Base-by-base conservation (phyloP, 2,797 vertebrate genomes). In the Anas capensis region DNA sequence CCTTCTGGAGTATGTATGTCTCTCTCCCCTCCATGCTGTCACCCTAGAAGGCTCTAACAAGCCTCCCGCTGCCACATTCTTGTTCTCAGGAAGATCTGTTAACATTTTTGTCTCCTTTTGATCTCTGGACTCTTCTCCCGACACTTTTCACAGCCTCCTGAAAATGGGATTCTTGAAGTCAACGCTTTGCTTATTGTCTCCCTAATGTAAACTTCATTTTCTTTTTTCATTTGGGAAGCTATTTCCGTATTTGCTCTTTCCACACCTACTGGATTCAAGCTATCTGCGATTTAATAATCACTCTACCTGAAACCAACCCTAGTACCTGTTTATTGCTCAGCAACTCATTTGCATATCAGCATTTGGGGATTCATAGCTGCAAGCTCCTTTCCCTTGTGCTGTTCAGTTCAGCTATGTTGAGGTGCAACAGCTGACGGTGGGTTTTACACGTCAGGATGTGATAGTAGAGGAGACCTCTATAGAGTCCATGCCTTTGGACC, bases 111-210 rank as follows among this genome's bases (percentile, higher is more conserved):
- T 76, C 87, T 93, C 51, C 89, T 90, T 94, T 94, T 94, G 89
- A 96, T 95, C 93, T 92, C 82, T 33, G 44, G 71, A 71, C 57
- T 86, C 36, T 95, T 93, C 86, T 92, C 53, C 51, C 57, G 49
- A 69, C 65, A 60, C 83, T 95, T 95, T 91, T 93, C 91, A 93
- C 92, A 93, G 89, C 69, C 86, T 90, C 72, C 72, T 91, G 95
- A 94, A 95, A 93, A 94, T 51, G 85, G 72, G 82, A 91, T 91
- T 92, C 87, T 78, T 51, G 29, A 82, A 91, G 86, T 93, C 88
- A 94, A 75, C 89, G 75, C 82, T 83, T 92, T 93, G 82, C 87
- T 94, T 92, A 66, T 72, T 91, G 91, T 96, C 91, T 92, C 95
- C 89, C 65, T 60, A 82, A 80, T 88, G 89, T 96, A 93, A 96